Percentiles rank a stretch among this genome's conserved stretches.
These are phyloP conservation scores for Polyommatus icarus DNA, from an alignment of 2,888 invertebrate genomes.

Conservation along the genomic window DNA sequence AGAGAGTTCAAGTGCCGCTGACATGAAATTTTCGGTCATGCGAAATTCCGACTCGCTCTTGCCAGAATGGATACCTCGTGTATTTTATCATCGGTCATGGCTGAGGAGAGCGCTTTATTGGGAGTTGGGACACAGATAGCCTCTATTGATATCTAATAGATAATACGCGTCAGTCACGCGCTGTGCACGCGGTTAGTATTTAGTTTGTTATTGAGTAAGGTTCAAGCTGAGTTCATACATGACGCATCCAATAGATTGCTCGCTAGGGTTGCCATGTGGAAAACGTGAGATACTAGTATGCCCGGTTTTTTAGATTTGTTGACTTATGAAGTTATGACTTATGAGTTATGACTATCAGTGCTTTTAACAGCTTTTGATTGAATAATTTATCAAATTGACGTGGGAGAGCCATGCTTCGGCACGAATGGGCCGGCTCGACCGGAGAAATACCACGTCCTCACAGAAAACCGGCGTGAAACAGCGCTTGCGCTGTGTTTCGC, in stretches of 20 bases:
- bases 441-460: too few relatives aligned
- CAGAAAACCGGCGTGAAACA: too few relatives aligned
- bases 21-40: too few relatives aligned
- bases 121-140: slow-evolving; percentile 2
- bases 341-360: too few relatives aligned
- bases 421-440: too few relatives aligned
- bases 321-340: not conserved
- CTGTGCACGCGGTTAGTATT: not conserved
- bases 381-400: too few relatives aligned
- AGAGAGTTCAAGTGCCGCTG: too few relatives aligned
- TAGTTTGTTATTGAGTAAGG: slow-evolving; percentile 18
- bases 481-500: too few relatives aligned
- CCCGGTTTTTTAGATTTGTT: not conserved
- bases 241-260: slow-evolving; percentile 14
- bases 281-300: not conserved
- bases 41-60: not conserved
- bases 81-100: not conserved
- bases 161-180: slow-evolving; percentile 13
- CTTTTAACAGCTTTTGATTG: too few relatives aligned
- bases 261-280: not conserved
- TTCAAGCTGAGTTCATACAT: slow-evolving; percentile 17
- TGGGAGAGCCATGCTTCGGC: too few relatives aligned
- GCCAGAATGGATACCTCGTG: not conserved
- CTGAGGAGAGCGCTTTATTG: not conserved
- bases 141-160: slow-evolving; percentile 23